phyloP scores from a whole-genome alignment of 35 echinoderm and acorn worm genomes.

The Heliocidaris erythrogramma region DNA sequence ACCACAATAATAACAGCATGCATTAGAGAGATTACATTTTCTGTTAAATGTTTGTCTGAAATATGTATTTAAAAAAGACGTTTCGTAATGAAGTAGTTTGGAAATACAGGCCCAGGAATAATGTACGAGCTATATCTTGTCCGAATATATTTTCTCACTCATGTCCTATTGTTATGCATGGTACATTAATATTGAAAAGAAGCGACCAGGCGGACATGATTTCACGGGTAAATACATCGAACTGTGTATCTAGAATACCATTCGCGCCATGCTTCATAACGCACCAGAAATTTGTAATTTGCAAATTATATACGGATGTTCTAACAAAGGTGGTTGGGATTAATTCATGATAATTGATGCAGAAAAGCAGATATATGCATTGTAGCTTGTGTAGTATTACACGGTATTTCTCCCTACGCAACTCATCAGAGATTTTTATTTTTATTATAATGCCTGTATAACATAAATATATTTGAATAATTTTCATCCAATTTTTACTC shows the following conservation, averaged over 20 bases:
- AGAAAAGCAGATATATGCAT: not conserved
- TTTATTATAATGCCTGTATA: no score
- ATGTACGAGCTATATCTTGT: not conserved
- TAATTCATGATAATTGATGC: not conserved
- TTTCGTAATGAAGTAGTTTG: no score
- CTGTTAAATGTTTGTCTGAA: no score
- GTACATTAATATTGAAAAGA: not conserved
- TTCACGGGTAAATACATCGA: not conserved
- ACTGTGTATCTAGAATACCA: not conserved
- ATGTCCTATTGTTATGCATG: no score
- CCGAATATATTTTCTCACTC: not conserved
- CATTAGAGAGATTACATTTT: no score
- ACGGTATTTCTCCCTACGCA: not conserved
- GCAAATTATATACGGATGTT: not conserved
- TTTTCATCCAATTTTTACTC: no score
- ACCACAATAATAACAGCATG: no score
- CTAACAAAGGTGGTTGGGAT: not conserved
- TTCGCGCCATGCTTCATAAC: not conserved
- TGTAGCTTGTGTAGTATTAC: not conserved
- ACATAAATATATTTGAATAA: no score
- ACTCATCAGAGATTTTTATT: no score
- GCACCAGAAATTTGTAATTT: not conserved
- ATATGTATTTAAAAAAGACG: no score
- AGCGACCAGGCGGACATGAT: not conserved
- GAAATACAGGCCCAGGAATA: no score